Base-by-base conservation (phyloP, 2,888 invertebrate genomes). In the Drosophila anomelani region DNA sequence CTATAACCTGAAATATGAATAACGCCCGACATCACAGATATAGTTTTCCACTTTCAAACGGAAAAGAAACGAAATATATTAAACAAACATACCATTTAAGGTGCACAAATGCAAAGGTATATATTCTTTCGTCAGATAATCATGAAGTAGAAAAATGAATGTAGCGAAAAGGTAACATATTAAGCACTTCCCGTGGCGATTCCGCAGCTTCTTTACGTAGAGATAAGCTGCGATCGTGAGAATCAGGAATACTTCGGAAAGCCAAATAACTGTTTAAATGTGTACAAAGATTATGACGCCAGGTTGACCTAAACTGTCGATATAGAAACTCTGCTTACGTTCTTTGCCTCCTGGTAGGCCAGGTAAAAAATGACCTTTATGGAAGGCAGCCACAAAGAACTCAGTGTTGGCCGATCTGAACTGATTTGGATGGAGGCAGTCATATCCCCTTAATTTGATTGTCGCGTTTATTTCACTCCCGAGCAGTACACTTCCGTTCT, bases 51-150 rank as follows among this genome's bases (percentile, higher is more conserved):
- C 8, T 29, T 29, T 6, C 4, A 29, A 29, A 4, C 29, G 20
- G 20, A 20, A 29, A 29, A 3, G 8, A 29, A 29, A 29, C 29
- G 7, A 29, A 29, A 29, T 34, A 34, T 34, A 10, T 34, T 12
- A 34, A 26, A 26, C 26, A 26, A 8, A 32, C 38, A 15, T 12
- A 47, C 57, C 36, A 7, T 6, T 2, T 12, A 47, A 2, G 17
- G 13, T 7, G 13, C 57, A 58, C 5, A 47, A n/a, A 4, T 29
- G 10, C n/a, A 29, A n/a, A 2, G 46, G 29, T 10, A 47, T 47
- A n/a, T 5, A 23, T 23, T 3, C 0, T 2, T 5, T 0, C 2
- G 0, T 0, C 26, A n/a, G 26, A 26, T n/a, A 2, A 0, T 6
- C 10, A 26, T 29, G 29, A 10, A 47, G 5, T 2, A 29, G 3